phyloP scores from a whole-genome alignment of 2,888 invertebrate species.

The Icerya purchasi region DNA sequence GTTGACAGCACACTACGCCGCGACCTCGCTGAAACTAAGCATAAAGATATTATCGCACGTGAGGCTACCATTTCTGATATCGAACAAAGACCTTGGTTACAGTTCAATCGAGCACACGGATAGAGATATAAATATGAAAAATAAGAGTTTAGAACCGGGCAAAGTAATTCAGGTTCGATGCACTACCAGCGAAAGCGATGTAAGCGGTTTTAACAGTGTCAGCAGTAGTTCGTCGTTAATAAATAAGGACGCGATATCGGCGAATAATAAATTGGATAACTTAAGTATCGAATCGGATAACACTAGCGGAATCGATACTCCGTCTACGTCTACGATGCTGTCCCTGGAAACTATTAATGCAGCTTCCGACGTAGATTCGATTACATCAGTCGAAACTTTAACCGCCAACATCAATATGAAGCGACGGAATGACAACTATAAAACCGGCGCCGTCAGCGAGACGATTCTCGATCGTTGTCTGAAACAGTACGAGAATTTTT shows the following conservation, averaged over 20 bases:
- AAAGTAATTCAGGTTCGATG: slow-evolving; percentile 13
- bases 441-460: neutral
- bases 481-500: slow-evolving; percentile 30
- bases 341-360: neutral
- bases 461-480: slow-evolving; percentile 32
- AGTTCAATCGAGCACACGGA: slow-evolving; percentile 7
- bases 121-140: slow-evolving; percentile 3
- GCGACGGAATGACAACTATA: neutral
- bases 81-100: slow-evolving; percentile 11
- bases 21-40: slow-evolving; percentile 41
- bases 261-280: slow-evolving; percentile 6
- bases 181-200: slow-evolving; percentile 7
- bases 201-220: slow-evolving; percentile 7
- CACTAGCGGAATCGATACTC: slow-evolving; percentile 4
- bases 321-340: neutral
- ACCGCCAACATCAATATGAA: neutral
- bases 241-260: slow-evolving; percentile 3
- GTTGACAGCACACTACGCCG: slow-evolving; percentile 38
- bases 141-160: slow-evolving; percentile 13
- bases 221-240: slow-evolving; percentile 2
- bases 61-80: slow-evolving; percentile 31
- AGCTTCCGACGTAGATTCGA: neutral
- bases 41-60: slow-evolving; percentile 52
- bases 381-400: neutral
- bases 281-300: slow-evolving; percentile 11